Evolutionary conservation across 2,797 vertebrate genomes (phyloP).

Genomic region (Falco cherrug): DNA sequence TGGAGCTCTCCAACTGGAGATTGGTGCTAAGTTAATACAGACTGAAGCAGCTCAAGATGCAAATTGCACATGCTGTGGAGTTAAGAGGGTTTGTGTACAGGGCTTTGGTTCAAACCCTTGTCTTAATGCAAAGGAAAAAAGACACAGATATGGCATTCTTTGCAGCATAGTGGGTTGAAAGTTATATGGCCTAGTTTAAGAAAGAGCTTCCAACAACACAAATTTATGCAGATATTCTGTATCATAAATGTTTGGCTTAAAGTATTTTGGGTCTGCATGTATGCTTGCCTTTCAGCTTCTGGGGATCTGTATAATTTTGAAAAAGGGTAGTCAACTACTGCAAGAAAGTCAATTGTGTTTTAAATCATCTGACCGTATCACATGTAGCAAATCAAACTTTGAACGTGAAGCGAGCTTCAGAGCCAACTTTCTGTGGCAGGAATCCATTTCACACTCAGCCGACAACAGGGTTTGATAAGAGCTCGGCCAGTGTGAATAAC

Average conservation of each 20-base stretch:
- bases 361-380: constrained; percentile 42
- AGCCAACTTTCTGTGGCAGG: constrained; percentile 50
- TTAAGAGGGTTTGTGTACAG: constrained; percentile 29
- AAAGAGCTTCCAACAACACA: background rate
- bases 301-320: background rate
- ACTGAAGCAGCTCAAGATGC: constrained; percentile 24
- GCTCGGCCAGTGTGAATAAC: constrained; percentile 9
- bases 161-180: background rate
- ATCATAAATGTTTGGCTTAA: background rate
- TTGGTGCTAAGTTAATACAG: background rate
- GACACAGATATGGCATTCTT: background rate
- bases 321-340: constrained; percentile 13
- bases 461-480: constrained; percentile 48
- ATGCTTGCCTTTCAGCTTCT: background rate
- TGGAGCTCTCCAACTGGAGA: background rate
- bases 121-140: background rate
- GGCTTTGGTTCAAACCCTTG: constrained; percentile 7
- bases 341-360: constrained; percentile 50
- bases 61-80: background rate
- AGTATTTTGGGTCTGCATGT: background rate
- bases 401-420: background rate
- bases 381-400: constrained; percentile 54
- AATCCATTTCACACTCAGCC: constrained; percentile 63
- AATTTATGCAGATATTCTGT: constrained; percentile 25
- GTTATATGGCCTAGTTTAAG: background rate